These are phyloP conservation scores for Tineola bisselliella DNA, from an alignment of 2,888 invertebrate species.

Conservation along the genomic window DNA sequence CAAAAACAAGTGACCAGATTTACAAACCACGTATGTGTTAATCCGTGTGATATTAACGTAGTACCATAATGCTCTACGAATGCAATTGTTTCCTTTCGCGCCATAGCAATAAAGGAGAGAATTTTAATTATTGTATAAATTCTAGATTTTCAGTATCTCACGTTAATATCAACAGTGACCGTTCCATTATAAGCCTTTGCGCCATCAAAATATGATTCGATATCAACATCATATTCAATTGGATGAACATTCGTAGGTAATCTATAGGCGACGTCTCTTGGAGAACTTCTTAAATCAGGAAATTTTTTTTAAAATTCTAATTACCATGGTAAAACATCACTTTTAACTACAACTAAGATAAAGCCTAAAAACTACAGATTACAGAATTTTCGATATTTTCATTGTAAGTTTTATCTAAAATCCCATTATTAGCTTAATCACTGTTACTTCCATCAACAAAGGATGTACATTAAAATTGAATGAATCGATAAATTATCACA, in stretches of 20 bases:
- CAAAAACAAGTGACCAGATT: conserved; percentile 75
- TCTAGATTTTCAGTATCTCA: no score
- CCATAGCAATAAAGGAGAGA: no score
- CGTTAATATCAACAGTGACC: conserved; percentile 41
- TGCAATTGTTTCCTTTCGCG: conserved; percentile 53
- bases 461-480: not conserved
- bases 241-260: conserved; percentile 45
- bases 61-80: conserved; percentile 55
- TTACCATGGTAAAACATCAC: conserved; percentile 36
- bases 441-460: not conserved
- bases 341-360: conserved; percentile 18
- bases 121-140: no score
- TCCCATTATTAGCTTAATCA: not conserved
- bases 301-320: conserved; percentile 33
- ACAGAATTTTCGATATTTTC: not conserved
- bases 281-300: conserved; percentile 18
- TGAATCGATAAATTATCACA: not conserved
- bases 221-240: conserved; percentile 46
- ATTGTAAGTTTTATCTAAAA: not conserved
- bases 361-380: not conserved
- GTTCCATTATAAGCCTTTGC: conserved; percentile 42
- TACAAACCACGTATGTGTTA: conserved; percentile 85
- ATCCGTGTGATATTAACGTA: conserved; percentile 65
- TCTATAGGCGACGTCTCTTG: conserved; percentile 38
- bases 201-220: conserved; percentile 47